Evolutionary conservation across 2,888 invertebrate genomes (phyloP).

Genomic region (Itoplectis maculator): DNA sequence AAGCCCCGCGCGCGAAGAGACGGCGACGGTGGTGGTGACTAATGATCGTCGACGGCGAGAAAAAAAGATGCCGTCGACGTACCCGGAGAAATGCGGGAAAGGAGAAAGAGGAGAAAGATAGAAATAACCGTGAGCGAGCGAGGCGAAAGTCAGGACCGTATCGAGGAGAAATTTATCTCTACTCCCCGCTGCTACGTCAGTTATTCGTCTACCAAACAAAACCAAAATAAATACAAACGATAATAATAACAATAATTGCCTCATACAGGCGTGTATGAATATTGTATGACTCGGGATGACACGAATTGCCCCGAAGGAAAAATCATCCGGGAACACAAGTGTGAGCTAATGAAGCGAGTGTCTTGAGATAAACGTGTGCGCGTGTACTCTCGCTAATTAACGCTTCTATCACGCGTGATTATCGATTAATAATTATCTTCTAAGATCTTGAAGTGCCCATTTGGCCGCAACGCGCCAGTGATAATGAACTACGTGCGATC

Average conservation of each 20-base stretch:
- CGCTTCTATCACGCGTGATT: conserved; percentile 51
- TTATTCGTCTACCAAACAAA: neutral
- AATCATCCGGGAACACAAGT: conserved; percentile 58
- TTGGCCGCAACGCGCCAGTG: conserved; percentile 45
- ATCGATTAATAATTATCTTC: conserved; percentile 67
- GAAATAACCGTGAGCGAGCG: conserved; percentile 71
- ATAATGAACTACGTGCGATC: conserved; percentile 64
- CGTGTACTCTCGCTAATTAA: conserved; percentile 37
- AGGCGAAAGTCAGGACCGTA: conserved; percentile 73
- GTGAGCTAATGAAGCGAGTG: conserved; percentile 62
- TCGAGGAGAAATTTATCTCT: conserved; percentile 63
- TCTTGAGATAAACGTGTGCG: conserved; percentile 24
- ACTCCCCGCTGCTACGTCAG: conserved; percentile 36
- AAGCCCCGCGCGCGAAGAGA: conserved; percentile 67
- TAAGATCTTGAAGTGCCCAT: conserved; percentile 41
- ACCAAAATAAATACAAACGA: conserved; percentile 29
- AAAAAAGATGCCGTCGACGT: conserved; percentile 58
- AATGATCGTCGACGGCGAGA: conserved; percentile 75
- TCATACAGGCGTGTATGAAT: conserved; percentile 30
- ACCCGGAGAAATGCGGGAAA: conserved; percentile 60
- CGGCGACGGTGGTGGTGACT: conserved; percentile 78
- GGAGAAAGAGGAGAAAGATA: conserved; percentile 63
- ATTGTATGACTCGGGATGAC: conserved; percentile 11
- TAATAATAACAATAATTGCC: conserved; percentile 55
- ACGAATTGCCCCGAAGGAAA: conserved; percentile 32